Evolutionary conservation across 2,797 vertebrate genomes (phyloP).

Genomic region (Brachyalestes nurse): DNA sequence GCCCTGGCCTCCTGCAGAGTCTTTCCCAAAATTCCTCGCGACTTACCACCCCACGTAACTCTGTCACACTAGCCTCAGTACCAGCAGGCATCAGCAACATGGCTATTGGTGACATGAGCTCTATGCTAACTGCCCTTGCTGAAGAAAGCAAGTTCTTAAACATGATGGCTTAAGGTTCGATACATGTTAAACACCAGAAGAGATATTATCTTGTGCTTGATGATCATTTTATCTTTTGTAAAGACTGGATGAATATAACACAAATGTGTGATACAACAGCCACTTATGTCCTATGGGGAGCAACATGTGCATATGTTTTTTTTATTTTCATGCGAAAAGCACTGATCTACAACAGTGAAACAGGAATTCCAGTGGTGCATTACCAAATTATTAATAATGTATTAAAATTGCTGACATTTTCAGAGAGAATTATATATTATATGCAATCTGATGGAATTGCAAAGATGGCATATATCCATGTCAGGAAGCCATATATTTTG

Average conservation of each 20-base stretch:
- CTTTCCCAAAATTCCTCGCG: conserved; percentile 97
- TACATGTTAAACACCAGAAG: conserved; percentile 11
- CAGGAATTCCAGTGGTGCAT: conserved; percentile 51
- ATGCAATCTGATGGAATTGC: conserved; percentile 64
- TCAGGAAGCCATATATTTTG: conserved; percentile 79
- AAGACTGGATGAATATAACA: conserved; percentile 36
- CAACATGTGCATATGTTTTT: conserved; percentile 44
- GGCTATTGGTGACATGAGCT: conserved; percentile 99
- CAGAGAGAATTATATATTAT: conserved; percentile 56
- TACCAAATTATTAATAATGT: conserved; percentile 10
- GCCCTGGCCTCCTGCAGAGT: conserved; percentile 93
- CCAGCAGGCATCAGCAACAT: conserved; percentile 95
- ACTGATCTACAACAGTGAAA: conserved; percentile 72
- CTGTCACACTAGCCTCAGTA: conserved; percentile 89
- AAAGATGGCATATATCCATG: conserved; percentile 64
- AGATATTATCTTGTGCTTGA: conserved; percentile 20
- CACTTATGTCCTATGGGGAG: conserved; percentile 32
- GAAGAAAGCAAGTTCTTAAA: conserved; percentile 98
- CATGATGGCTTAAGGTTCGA: conserved; percentile 88
- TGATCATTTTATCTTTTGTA: conserved; percentile 35
- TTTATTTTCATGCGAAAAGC: conserved; percentile 64
- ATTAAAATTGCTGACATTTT: conserved; percentile 30
- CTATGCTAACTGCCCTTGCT: conserved; percentile 95
- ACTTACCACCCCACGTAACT: conserved; percentile 96
- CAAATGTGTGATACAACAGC: conserved; percentile 33